Evolutionary conservation across 2,113 vertebrate species (phyloP), one percentile per base, ranked within the genome.

Genomic region (Corythoichthys intestinalis): DNA sequence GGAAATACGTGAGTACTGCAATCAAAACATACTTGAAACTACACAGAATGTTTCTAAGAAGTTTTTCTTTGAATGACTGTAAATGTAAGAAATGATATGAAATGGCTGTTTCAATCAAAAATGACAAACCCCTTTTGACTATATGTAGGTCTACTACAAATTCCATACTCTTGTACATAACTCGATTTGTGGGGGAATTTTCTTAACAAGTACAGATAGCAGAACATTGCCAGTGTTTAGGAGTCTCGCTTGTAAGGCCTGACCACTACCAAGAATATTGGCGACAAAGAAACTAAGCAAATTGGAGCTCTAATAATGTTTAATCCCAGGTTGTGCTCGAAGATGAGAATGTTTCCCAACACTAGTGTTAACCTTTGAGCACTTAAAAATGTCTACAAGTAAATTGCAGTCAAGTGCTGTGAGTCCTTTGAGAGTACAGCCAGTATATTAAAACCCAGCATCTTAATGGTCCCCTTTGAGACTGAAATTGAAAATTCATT

Each of bases 391-490:
- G 57, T 78, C 70, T 48, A 66, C 53, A 71, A 56, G 47, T 76
- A 80, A 80, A 83, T 81, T 76, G 64, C 66, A 83, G 75, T 72
- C 58, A 80, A 80, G 65, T 70, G 72, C 57, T 46, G 34, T 59
- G 66, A 58, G 65, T 69, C 66, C 54, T 47, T 56, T 75, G 48
- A 74, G 65, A 28, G 12, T 5, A 8, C 38, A 71, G 35, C 7
- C 59, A 69, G 65, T 46, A 6, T 71, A 77, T 76, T 63, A 76
- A 60, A 60, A 47, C 35, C 8, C 17, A 65, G 38, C 46, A 14
- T 71, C 75, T 74, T 82, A 80, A 85, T 82, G 58, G 44, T 71
- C 35, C 72, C 78, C 73, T 67, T 52, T 71, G 75, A 83, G 80
- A 81, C 47, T 72, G n/a, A 58, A 71, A 62, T 58, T 77, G 46